Evolutionary conservation across 2,888 invertebrate genomes (phyloP), one percentile per base, ranked within the genome.

Genomic region (Galerucella pusilla): DNA sequence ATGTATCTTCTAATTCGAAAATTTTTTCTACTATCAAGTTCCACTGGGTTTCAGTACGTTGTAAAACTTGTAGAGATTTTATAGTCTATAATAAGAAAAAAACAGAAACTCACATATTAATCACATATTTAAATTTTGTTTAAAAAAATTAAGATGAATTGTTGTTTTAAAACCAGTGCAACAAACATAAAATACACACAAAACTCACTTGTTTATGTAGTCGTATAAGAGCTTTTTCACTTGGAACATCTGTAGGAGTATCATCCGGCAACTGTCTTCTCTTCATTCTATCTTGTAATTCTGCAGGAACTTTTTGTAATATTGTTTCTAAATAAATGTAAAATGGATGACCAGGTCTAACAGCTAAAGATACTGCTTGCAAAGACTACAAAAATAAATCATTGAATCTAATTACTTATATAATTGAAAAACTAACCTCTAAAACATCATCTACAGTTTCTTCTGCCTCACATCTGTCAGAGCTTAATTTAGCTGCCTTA

Each of bases 391-490:
- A 87, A 72, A 71, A 71, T 80, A 60, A 28, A 70, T 12, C 28
- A 14, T 57, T 70, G 42, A 86, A 86, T 87, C 49, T 64, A 73
- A 61, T 7, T 45, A 12, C 49, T 49, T 6, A 57, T 20, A 20
- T 57, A 57, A 16, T 57, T 9, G 16, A 20, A 57, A 57, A 10
- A 57, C 20, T 5, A 87, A 96, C 97, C 90, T 97, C 97, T 74
- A 98, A 90, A 78, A 98, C 93, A 89, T 98, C 98, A 87, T 98
- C 97, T 1, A 99, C 93, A 78, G 94, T 94, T 88, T 99, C 99
- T 87, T 99, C 98, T 4, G 98, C 97, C 88, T 99, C 99, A 83
- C 96, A 96, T 86, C 97, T 97, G 84, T 99, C 99, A 2, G 95
- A 93, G 86, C 96, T 97, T 52, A 98, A 88, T 87, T 98, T 98